A percentile compares a stretch with the other conserved stretches of the same genome.
Conservation (phyloP, 2,113 vertebrate genomes). For the Steatornis caripensis region DNA sequence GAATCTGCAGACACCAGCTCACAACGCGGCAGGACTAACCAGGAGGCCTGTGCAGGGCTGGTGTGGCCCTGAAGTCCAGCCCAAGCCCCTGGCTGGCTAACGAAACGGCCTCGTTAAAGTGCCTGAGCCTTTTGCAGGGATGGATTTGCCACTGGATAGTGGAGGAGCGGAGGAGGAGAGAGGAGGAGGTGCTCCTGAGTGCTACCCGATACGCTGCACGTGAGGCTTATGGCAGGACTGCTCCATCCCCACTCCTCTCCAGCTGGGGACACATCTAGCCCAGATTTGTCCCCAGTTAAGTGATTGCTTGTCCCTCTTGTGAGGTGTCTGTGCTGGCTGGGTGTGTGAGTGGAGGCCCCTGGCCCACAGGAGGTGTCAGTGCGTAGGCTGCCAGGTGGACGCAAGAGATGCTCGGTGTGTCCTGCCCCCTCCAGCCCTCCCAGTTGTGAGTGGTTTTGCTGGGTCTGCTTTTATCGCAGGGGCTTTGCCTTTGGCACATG, state of each 20-base stretch:
- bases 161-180: not conserved
- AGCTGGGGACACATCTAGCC: not conserved
- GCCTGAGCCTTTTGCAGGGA: not conserved
- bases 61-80: not conserved
- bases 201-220: accelerated
- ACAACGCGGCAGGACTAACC: not conserved
- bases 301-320: not conserved
- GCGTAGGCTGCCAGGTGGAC: accelerated
- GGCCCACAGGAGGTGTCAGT: accelerated
- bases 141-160: not conserved
- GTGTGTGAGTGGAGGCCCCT: accelerated
- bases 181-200: not conserved
- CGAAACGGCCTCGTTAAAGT: accelerated
- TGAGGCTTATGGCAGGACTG: not conserved
- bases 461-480: not conserved
- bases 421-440: not conserved
- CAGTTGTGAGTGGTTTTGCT: not conserved
- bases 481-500: not conserved
- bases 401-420: not conserved
- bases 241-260: not conserved
- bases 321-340: too few species aligned
- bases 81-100: not conserved
- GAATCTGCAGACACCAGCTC: not conserved
- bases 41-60: not conserved
- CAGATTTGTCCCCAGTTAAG: not conserved